Conservation (phyloP, 2,113 vertebrate species). For the Mormyrus lacerda region DNA sequence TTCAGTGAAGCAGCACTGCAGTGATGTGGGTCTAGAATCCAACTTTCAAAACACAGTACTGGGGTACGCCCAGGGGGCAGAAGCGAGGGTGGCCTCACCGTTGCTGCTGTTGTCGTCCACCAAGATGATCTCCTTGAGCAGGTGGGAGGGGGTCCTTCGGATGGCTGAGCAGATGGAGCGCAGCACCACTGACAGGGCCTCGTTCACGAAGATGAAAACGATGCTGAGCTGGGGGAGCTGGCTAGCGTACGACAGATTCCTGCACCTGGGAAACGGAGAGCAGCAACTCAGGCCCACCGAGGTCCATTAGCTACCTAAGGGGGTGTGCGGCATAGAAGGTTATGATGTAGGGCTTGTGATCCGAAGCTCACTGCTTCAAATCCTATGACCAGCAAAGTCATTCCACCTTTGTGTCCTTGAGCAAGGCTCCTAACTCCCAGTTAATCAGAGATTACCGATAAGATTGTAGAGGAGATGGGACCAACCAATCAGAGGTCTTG, state of each 20-base stretch:
- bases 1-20: not conserved
- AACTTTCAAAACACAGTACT: not conserved
- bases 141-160: constrained; percentile 75
- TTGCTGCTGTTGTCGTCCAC: constrained; percentile 96
- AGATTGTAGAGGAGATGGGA: not conserved
- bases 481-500: not conserved
- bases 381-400: not conserved
- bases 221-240: constrained; percentile 89
- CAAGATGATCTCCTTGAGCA: constrained; percentile 93
- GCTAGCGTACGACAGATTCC: constrained; percentile 78
- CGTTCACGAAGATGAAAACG: constrained; percentile 94
- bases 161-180: constrained; percentile 90
- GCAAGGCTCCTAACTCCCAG: not conserved
- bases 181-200: constrained; percentile 87
- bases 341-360: not conserved
- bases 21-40: not conserved
- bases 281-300: not conserved
- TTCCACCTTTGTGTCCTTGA: not conserved
- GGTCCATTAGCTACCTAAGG: not conserved
- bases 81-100: constrained; percentile 56
- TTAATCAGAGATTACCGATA: not conserved
- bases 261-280: constrained; percentile 67
- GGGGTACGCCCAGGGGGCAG: not conserved
- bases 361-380: not conserved
- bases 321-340: not conserved